Conservation (phyloP, 2,113 vertebrate genomes). For the Megaptera novaeangliae region DNA sequence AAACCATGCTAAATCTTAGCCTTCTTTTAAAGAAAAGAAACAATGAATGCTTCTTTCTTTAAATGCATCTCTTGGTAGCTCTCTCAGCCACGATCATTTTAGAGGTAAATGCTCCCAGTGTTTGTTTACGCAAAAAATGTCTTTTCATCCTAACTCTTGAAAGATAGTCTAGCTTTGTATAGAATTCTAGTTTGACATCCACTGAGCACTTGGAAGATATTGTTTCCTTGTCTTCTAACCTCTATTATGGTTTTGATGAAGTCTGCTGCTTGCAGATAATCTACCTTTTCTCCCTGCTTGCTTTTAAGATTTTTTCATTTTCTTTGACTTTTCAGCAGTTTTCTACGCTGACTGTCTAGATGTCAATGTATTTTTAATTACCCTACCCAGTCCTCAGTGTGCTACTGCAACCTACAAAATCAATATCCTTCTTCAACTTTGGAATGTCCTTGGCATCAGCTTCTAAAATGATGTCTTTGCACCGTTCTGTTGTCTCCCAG, state of each 20-base stretch:
- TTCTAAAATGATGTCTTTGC: not conserved
- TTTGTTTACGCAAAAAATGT: slow-evolving; percentile 9
- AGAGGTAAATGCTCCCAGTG: not conserved
- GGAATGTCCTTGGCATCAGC: not conserved
- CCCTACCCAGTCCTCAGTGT: not conserved
- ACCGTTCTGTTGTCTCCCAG: not conserved
- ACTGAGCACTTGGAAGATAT: not conserved
- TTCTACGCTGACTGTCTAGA: not conserved
- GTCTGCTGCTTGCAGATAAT: not conserved
- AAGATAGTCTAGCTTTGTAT: not conserved
- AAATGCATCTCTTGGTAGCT: not conserved
- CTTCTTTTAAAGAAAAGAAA: not conserved
- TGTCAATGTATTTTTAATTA: slow-evolving; percentile 17
- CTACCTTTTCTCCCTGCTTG: not conserved
- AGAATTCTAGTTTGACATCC: not conserved
- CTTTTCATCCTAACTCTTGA: slow-evolving; percentile 13
- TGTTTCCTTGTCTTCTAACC: not conserved
- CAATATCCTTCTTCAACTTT: not conserved
- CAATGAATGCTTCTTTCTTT: not conserved
- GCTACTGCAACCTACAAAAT: slow-evolving; percentile 2
- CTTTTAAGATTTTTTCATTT: slow-evolving; percentile 33
- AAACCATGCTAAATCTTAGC: not conserved
- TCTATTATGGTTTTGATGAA: not conserved
- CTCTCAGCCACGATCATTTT: not conserved
- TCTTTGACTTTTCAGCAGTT: slow-evolving; percentile 25